Evolutionary conservation across 2,888 invertebrate genomes (phyloP).

Genomic region (Tipula vernalis): DNA sequence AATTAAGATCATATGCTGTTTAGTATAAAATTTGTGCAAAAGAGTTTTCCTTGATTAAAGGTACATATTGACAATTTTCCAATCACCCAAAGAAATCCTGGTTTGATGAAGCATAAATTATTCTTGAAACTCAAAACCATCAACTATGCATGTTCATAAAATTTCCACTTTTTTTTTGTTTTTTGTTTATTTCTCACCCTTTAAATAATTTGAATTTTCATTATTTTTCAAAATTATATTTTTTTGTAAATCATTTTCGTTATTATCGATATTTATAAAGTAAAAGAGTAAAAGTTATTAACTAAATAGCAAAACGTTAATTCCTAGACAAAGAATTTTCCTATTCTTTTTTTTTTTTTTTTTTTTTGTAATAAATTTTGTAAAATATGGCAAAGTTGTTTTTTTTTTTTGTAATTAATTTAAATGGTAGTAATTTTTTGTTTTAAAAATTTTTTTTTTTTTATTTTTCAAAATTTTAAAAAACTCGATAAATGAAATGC

Average conservation of each 20-base stretch:
- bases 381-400: neutral
- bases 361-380: neutral
- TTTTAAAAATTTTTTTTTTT: neutral
- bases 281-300: neutral
- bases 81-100: neutral
- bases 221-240: neutral
- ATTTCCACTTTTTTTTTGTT: neutral
- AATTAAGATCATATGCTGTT: no score
- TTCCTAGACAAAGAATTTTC: neutral
- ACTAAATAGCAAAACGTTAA: neutral
- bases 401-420: neutral
- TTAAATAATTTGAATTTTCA: neutral
- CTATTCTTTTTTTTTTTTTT: neutral
- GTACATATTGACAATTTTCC: no score
- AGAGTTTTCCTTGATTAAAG: no score
- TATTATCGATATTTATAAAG: neutral
- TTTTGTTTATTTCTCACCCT: neutral
- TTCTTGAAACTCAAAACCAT: neutral
- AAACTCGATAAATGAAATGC: neutral
- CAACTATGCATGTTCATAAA: neutral
- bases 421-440: neutral
- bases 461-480: neutral
- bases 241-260: neutral
- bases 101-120: neutral
- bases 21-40: no score